A percentile compares a stretch with the other conserved stretches of the same genome.
Conservation (phyloP, 2,113 vertebrate genomes). For the Xenopus tropicalis region UCB_Xtro_10.0 CM004448.2:122742001-122742500, state of each 20-base stretch:
- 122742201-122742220: background rate
- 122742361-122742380: background rate
- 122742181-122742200: background rate
- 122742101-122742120: background rate
- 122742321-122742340: background rate
- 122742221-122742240: slow-evolving; percentile 1
- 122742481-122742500: background rate
- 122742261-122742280: background rate
- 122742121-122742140: background rate
- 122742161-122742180: background rate
- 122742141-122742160: background rate
- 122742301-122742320: background rate
- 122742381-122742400: background rate
- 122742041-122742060: too few relatives aligned
- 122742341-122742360: background rate
- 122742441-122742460: slow-evolving; percentile 4
- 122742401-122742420: slow-evolving; percentile 1
- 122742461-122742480: slow-evolving; percentile 4
- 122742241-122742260: background rate
- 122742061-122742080: too few relatives aligned
- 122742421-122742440: background rate
- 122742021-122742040: too few relatives aligned
- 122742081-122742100: background rate
- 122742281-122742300: background rate
- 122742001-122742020: too few relatives aligned